These are phyloP conservation scores for Petroica traversi DNA, from an alignment of 2,113 vertebrate genomes.

Conservation along the genomic window DNA sequence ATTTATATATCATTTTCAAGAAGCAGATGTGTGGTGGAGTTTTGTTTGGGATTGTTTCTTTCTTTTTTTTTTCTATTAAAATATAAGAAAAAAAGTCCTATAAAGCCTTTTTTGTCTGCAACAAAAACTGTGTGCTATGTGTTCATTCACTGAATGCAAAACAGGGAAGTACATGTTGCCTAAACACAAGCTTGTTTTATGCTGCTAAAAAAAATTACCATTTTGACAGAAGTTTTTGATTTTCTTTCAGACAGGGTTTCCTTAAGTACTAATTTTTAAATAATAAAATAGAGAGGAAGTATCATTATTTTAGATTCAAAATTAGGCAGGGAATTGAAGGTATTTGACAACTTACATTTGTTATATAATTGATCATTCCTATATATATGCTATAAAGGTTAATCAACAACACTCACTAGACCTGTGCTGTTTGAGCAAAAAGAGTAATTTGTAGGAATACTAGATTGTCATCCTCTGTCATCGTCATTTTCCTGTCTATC, in stretches of 20 bases:
- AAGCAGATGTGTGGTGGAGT: neutral
- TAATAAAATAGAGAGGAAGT: neutral
- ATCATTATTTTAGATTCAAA: conserved; percentile 21
- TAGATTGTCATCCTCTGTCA: neutral
- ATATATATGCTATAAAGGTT: neutral
- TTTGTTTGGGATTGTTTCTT: neutral
- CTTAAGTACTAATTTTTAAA: neutral
- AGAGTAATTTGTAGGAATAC: neutral
- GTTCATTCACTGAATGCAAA: neutral
- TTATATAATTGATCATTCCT: neutral
- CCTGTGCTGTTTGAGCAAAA: neutral
- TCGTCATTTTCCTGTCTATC: neutral
- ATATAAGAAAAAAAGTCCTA: neutral
- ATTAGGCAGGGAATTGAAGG: neutral
- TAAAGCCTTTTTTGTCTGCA: neutral
- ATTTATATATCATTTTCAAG: neutral
- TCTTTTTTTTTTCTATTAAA: neutral
- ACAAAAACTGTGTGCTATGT: neutral
- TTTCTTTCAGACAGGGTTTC: neutral
- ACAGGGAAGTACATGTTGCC: neutral
- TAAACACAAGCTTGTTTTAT: neutral
- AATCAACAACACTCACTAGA: neutral
- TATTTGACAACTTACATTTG: neutral
- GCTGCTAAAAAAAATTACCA: neutral
- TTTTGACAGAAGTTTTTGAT: neutral